Conservation (phyloP, 1,140 invertebrate genomes). For the Tribolium castaneum region DNA sequence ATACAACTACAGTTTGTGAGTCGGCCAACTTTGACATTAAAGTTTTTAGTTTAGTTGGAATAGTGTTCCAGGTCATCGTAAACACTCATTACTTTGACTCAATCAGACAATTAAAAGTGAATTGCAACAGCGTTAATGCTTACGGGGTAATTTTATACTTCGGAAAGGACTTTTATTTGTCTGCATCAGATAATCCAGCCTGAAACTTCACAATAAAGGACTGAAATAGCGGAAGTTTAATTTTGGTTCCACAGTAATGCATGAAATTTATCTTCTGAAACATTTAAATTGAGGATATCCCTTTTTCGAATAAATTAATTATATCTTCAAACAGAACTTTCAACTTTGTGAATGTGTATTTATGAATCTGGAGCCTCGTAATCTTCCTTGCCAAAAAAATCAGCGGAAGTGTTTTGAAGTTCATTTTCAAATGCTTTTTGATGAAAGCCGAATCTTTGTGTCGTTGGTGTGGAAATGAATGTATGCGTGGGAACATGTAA, state of each 20-base stretch:
- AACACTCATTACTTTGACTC: constrained; percentile 18
- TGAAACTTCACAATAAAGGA: constrained; percentile 20
- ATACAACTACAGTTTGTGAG: too few relatives aligned
- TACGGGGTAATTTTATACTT: constrained; percentile 23
- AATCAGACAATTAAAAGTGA: constrained; percentile 20
- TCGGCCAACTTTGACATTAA: not conserved
- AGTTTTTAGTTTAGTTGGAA: constrained; percentile 6
- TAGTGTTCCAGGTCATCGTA: not conserved
- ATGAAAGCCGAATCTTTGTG: not conserved
- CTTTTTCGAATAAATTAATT: constrained; percentile 19
- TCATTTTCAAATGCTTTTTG: not conserved
- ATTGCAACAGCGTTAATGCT: constrained; percentile 8
- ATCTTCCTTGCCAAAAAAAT: too few relatives aligned
- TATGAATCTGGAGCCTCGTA: not conserved
- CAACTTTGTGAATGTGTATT: not conserved
- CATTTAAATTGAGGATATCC: not conserved
- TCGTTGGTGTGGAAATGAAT: constrained; percentile 22
- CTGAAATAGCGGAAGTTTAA: constrained; percentile 9
- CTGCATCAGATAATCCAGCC: constrained; percentile 20
- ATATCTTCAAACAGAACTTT: not conserved
- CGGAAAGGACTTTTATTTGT: constrained; percentile 2
- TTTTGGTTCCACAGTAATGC: not conserved
- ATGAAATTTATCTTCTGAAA: constrained; percentile 1
- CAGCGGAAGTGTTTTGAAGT: not conserved
- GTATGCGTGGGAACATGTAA: constrained; percentile 25